Conservation (phyloP, 2,113 vertebrate species). For the Toxostoma redivivum region DNA sequence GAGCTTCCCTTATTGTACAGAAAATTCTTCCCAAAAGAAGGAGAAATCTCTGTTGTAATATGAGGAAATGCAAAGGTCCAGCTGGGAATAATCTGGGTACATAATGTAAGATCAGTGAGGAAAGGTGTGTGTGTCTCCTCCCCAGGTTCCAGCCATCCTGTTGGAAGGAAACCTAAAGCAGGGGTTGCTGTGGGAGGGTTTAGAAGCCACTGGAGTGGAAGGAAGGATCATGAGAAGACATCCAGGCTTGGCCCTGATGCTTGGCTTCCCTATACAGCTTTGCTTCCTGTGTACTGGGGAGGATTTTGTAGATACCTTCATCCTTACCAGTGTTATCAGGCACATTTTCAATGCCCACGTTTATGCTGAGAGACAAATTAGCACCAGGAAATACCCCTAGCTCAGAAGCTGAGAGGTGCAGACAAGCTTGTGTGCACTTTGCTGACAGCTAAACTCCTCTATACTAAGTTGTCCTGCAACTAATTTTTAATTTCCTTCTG, state of each 20-base stretch:
- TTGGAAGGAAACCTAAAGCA: not conserved
- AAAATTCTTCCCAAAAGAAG: not conserved
- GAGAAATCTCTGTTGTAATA: not conserved
- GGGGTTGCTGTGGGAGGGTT: not conserved
- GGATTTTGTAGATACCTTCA: not conserved
- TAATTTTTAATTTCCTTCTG: not conserved
- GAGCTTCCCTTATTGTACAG: not conserved
- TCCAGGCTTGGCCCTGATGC: not conserved
- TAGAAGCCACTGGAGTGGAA: not conserved
- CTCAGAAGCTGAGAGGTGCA: not conserved
- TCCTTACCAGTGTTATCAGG: not conserved
- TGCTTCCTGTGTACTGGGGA: not conserved
- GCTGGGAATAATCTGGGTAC: not conserved
- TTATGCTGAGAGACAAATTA: not conserved
- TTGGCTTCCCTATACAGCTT: not conserved
- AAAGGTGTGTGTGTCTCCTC: not conserved
- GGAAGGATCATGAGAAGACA: not conserved
- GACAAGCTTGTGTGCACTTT: not conserved
- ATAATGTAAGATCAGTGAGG: not conserved
- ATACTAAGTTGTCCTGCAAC: not conserved
- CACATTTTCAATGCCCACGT: not conserved
- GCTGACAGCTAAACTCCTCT: not conserved
- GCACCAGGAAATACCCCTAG: not conserved
- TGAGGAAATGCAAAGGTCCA: fast-evolving
- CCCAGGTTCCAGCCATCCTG: fast-evolving